phyloP scores from a whole-genome alignment of 2,888 invertebrate genomes.

The Orthosia cruda region DNA sequence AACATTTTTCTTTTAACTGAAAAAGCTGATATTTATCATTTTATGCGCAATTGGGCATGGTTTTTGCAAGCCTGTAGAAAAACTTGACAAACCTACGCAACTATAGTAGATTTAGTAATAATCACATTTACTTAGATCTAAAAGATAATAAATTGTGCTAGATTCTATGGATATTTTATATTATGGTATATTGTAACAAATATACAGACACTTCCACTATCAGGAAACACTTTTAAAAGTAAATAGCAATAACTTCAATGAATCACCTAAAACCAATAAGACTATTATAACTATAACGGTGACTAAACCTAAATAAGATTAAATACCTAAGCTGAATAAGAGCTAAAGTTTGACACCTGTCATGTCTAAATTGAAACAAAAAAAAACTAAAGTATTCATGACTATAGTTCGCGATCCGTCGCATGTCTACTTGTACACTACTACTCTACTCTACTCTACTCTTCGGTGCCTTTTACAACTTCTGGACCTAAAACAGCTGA shows the following conservation, averaged over 20 bases:
- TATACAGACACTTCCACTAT: too few species aligned
- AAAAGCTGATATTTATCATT: constrained; percentile 23
- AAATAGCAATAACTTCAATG: not conserved
- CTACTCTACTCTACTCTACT: too few species aligned
- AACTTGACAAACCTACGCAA: not conserved
- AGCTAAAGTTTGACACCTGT: too few species aligned
- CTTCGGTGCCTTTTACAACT: not conserved
- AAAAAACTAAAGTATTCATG: not conserved
- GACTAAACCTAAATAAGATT: not conserved
- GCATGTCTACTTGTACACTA: not conserved
- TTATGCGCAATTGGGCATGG: not conserved
- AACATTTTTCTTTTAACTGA: constrained; percentile 10
- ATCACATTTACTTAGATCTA: not conserved
- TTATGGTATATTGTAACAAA: not conserved
- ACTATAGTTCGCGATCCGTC: constrained; percentile 1
- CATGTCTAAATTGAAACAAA: not conserved
- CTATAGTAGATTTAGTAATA: not conserved
- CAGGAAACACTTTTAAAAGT: too few species aligned
- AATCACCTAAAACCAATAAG: not conserved
- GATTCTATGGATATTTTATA: not conserved
- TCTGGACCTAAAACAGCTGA: constrained; percentile 32
- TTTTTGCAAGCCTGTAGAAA: constrained; percentile 7
- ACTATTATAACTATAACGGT: not conserved
- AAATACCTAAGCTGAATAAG: not conserved
- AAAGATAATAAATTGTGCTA: too few species aligned